These are phyloP conservation scores for Takifugu ocellatus DNA, from an alignment of 2,797 vertebrate species.

Conservation along the genomic window DNA sequence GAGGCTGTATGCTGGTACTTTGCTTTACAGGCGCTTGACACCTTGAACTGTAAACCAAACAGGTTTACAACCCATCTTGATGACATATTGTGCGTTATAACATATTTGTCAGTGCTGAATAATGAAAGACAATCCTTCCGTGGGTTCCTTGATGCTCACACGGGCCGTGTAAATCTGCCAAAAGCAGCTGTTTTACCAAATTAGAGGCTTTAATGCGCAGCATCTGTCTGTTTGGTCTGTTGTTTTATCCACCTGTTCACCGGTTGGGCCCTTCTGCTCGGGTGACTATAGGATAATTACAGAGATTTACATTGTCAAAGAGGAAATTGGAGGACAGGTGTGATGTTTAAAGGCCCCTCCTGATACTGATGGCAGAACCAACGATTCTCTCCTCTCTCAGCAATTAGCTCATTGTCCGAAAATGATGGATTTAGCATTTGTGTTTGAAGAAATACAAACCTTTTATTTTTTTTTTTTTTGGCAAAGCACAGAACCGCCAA, in stretches of 20 bases:
- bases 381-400: conserved; percentile 59
- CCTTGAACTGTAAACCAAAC: conserved; percentile 14
- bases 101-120: conserved; percentile 37
- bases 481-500: conserved; percentile 44
- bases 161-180: conserved; percentile 5
- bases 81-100: conserved; percentile 24
- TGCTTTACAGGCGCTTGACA: conserved; percentile 17
- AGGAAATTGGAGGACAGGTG: conserved; percentile 78
- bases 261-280: conserved; percentile 63
- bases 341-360: conserved; percentile 68
- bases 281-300: conserved; percentile 72
- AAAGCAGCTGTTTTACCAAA: conserved; percentile 20
- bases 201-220: conserved; percentile 38
- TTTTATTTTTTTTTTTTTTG: conserved; percentile 24
- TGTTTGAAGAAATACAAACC: not conserved
- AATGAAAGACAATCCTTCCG: conserved; percentile 25
- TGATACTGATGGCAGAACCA: conserved; percentile 65
- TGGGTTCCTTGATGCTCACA: conserved; percentile 12
- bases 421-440: not conserved
- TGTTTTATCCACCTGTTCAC: conserved; percentile 72
- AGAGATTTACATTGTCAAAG: conserved; percentile 74
- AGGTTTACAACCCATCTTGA: conserved; percentile 29
- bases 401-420: conserved; percentile 57
- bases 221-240: conserved; percentile 60
- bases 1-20: conserved; percentile 7